phyloP scores from a whole-genome alignment of 1,140 invertebrate species.

The Acromyrmex echinatior region DNA sequence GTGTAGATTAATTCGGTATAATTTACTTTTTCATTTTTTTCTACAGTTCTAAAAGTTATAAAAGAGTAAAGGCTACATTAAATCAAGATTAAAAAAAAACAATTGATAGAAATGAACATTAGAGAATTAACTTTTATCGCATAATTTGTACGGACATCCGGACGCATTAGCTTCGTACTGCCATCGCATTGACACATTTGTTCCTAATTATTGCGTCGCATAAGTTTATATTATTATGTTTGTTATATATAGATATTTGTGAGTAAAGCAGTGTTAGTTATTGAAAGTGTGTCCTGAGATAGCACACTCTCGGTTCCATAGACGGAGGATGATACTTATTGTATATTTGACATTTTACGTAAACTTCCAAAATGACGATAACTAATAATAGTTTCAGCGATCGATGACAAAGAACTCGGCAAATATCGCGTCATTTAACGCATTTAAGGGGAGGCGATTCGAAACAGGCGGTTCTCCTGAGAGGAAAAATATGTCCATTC shows the following conservation, averaged over 20 bases:
- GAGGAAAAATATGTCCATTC: conserved; percentile 37
- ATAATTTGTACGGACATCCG: conserved; percentile 25
- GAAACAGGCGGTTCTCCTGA: conserved; percentile 57
- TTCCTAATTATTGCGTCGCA: conserved; percentile 49
- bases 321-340: not conserved
- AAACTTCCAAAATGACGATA: conserved; percentile 33
- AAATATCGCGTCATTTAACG: conserved; percentile 3
- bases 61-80: no score
- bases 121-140: not conserved
- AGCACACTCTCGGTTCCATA: not conserved
- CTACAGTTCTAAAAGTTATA: no score
- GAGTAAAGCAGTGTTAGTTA: conserved; percentile 27
- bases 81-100: no score
- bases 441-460: conserved; percentile 41
- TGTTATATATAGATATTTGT: conserved; percentile 27
- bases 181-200: conserved; percentile 56
- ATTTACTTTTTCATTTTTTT: no score
- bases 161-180: conserved; percentile 36
- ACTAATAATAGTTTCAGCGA: not conserved
- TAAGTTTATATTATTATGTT: conserved; percentile 49
- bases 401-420: not conserved
- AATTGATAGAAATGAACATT: no score
- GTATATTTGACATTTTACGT: conserved; percentile 33
- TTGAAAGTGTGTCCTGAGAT: conserved; percentile 18
- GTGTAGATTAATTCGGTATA: no score